A percentile compares a stretch with the other conserved stretches of the same genome.
Evolutionary conservation across 1,140 invertebrate genomes (phyloP).

Genomic region (Aphelinus certus): DNA sequence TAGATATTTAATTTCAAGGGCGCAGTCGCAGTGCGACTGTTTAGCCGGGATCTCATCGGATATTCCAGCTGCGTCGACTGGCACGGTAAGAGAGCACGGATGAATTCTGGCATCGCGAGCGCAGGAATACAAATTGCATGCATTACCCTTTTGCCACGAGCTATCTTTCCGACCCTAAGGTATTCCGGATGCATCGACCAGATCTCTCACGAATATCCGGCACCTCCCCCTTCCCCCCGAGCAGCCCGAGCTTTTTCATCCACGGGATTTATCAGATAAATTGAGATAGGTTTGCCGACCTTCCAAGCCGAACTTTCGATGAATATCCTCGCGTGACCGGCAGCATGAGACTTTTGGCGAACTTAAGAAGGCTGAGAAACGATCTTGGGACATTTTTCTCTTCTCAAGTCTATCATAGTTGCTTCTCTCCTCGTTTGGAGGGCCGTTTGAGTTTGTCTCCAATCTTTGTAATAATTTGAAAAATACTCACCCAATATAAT

Average conservation of each 20-base stretch:
- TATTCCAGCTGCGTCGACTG: neutral
- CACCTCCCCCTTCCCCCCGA: neutral
- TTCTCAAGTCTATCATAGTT: too few species aligned
- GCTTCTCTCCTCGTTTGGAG: too few species aligned
- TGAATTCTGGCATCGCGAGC: neutral
- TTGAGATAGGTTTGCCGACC: too few species aligned
- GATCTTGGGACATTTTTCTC: too few species aligned
- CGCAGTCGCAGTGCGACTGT: neutral
- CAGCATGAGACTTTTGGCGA: too few species aligned
- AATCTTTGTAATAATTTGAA: too few species aligned
- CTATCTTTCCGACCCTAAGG: neutral
- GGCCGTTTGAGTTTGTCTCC: too few species aligned
- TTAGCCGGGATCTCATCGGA: neutral
- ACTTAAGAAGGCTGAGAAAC: too few species aligned
- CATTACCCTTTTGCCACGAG: conserved; percentile 1
- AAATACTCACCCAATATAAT: conserved; percentile 77
- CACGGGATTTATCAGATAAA: conserved; percentile 1
- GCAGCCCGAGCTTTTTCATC: too few species aligned
- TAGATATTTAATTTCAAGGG: conserved; percentile 26
- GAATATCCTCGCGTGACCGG: neutral
- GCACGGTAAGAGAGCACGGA: neutral
- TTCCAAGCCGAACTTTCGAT: neutral
- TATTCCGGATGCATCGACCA: conserved; percentile 23
- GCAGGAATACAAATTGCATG: conserved; percentile 20
- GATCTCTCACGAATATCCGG: conserved; percentile 17